Conservation (phyloP, 1,140 invertebrate genomes). For the Drosophila elegans region DNA sequence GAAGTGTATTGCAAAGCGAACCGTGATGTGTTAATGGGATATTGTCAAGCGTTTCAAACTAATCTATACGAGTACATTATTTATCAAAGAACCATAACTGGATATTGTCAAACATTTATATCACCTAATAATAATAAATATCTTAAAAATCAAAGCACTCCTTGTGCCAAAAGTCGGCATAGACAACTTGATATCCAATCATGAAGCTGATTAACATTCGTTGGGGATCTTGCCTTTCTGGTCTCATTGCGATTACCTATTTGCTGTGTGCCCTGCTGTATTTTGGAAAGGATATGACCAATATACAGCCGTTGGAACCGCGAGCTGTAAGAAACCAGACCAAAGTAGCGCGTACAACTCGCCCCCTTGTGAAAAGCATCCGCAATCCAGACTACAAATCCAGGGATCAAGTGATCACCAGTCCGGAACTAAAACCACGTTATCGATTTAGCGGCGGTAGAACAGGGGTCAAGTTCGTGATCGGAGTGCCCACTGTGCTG, state of each 20-base stretch:
- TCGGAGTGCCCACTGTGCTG: slow-evolving; percentile 47
- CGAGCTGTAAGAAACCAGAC: slow-evolving; percentile 91
- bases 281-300: neutral
- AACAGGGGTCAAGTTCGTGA: slow-evolving; percentile 20
- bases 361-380: no score
- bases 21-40: slow-evolving; percentile 65
- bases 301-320: slow-evolving; percentile 6
- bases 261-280: neutral
- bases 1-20: slow-evolving; percentile 47
- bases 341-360: slow-evolving; percentile 77
- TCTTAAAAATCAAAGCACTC: slow-evolving; percentile 3
- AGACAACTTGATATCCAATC: neutral
- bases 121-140: slow-evolving; percentile 25
- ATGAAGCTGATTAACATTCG: slow-evolving; percentile 25
- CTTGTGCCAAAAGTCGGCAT: neutral
- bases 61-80: slow-evolving; percentile 30
- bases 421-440: neutral
- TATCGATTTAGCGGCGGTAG: slow-evolving; percentile 12
- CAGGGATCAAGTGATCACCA: neutral
- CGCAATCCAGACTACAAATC: neutral
- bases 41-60: slow-evolving; percentile 44
- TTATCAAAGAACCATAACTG: slow-evolving; percentile 10
- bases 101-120: slow-evolving; percentile 21
- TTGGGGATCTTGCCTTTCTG: neutral
- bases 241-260: neutral